Base-by-base conservation (phyloP, 2,888 invertebrate genomes). In the Strigamia crassipes region DNA sequence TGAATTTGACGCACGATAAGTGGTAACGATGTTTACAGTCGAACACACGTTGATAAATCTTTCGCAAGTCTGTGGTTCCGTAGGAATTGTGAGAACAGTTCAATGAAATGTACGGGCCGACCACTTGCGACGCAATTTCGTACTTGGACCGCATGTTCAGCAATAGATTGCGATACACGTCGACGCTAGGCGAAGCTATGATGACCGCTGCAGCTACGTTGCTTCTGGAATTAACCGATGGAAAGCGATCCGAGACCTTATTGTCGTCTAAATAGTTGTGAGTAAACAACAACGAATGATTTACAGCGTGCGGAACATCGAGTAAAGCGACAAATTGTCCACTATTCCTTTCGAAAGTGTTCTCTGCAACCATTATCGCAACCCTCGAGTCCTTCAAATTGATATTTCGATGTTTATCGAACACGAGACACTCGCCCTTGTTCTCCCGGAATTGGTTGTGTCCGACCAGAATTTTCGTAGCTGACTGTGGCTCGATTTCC, bases 81-180 rank as follows among this genome's bases (percentile, higher is more conserved):
- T 99, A 91, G 94, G 96, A 99, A 87, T 99, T 99, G 87, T 92
- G 94, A 0, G 96, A 94, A 85, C 96, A 97, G 87, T 97, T 95
- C n/a, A 99, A 93, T 21, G 92, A 90, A 89, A 94, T 93, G 86
- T 97, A 96, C 87, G 97, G 98, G 87, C 98, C 97, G 86, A 94
- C 93, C 18, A 98, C 90, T 86, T 99, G 98, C 0, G 97, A 97
- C 0, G 97, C 97, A 79, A 99, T 93, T 90, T 99, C 99, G 87
- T 96, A 97, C 81, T 92, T 91, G 0, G 98, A 96, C 84, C 93
- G 93, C 1, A 93, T 93, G 88, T 99, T 99, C 83, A 94, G 92
- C 56, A 99, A 92, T 83, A 96, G 95, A 88, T 99, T 99, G 83
- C 98, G 91, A 85, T 91, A 95, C 3, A 99, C 91, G 78, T 93